Evolutionary conservation across 2,888 invertebrate genomes (phyloP), one percentile per base, ranked within the genome.

Genomic region (Meta bourneti): DNA sequence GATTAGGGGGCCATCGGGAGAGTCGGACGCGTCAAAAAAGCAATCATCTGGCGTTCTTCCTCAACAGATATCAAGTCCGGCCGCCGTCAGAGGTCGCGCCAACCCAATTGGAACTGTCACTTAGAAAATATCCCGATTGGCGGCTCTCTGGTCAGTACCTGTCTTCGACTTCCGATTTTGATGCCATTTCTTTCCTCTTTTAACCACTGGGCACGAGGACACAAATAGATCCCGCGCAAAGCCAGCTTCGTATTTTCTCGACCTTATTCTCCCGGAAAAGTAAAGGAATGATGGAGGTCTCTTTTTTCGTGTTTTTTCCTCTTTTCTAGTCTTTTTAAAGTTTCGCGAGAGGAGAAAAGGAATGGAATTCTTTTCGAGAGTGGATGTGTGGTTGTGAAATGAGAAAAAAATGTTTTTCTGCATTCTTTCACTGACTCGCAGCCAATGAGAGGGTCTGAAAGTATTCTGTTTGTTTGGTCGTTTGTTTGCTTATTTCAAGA

Each of bases 31-130:
- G 88, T 69, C 88, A 81, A 75, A 88, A 61, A 88, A 88, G 81
- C 81, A 88, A 88, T 88, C 81, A 88, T 81, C 81, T 19, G 69
- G 49, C 87, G 72, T 78, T 80, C 72, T 72, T 51, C 13, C 72
- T 52, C 69, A 70, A 20, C 48, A 81, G 81, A 81, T 81, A 88
- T 19, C 8, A 13, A 83, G 52, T 54, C 71, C 52, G 52, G 19
- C 54, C 74, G n/a, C 20, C 77, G 75, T 54, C 88, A 75, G 81
- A 20, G 78, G 72, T 74, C 83, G 71, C 75, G 7, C n/a, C 13
- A 77, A 75, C 82, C 90, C 91, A 87, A 87, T 91, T 82, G 87
- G 81, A 88, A 54, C 82, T 91, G 91, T 88, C 91, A 91, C 87
- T 91, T 19, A 13, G 72, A 75, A 82, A 79, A 90, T 71, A 83